Evolutionary conservation across 2,888 invertebrate genomes (phyloP), one percentile per base, ranked within the genome.

Genomic region (Hermaeophaga mercurialis): DNA sequence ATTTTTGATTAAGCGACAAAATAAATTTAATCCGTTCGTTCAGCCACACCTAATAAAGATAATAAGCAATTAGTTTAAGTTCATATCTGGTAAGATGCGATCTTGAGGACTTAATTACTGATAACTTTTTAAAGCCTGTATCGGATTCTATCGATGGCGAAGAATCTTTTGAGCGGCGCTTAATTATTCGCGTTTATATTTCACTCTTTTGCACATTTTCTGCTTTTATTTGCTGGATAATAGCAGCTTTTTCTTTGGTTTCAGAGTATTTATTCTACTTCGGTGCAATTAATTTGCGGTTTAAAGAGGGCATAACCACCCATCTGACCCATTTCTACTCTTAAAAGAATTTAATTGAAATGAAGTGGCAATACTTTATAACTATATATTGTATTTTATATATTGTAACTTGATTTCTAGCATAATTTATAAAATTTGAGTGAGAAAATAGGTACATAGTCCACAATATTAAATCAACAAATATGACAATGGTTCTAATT

Each of bases 261-360:
- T 39, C 12, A 22, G 39, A 39, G n/a, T 39, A 39, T 39, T 39
- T 39, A 39, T 39, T 18, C 9, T 39, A 9, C 39, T 39, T 18
- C 18, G 39, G 8, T 39, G 19, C 19, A 39, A 39, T 39, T 19
- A 39, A 39, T 39, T 39, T 39, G 19, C 39, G 39, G 39, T 39
- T 39, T 18, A 19, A 18, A 39, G 2, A 9, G 31, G 31, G 11
- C 12, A 11, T 9, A 11, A 39, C 19, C 39, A 22, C n/a, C 11
- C 39, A n/a, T n/a, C n/a, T n/a, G n/a, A n/a, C n/a, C n/a, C n/a
- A n/a, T n/a, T n/a, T 11, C 8, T 19, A n/a, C 22, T 6, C 39
- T 3, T n/a, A n/a, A 39, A 19, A 39, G 3, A 19, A 22, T 19
- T 5, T 19, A 39, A 39, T 18, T 39, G 39, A 39, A 39, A 19